phyloP scores from a whole-genome alignment of 2,888 invertebrate genomes.

The Macrosoma leucophasiata region DNA sequence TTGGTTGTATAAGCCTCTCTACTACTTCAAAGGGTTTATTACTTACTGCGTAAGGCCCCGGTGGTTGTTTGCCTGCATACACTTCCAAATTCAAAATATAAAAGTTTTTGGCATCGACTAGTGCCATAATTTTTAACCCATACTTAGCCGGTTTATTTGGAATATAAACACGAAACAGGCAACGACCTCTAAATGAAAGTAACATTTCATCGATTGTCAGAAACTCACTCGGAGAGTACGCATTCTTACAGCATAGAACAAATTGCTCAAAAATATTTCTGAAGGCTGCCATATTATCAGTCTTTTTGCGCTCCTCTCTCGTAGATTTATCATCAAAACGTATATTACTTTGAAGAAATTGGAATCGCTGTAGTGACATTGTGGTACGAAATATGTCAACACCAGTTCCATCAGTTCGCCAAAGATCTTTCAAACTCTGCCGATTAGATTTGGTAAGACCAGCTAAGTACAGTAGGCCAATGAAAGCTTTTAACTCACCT shows the following conservation, averaged over 20 bases:
- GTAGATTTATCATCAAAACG: slow-evolving; percentile 18
- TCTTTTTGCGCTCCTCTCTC: slow-evolving; percentile 11
- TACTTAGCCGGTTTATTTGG: slow-evolving; percentile 25
- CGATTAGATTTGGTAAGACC: slow-evolving; percentile 17
- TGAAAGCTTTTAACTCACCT: slow-evolving; percentile 11
- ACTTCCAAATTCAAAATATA: slow-evolving; percentile 19
- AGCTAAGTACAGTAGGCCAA: slow-evolving; percentile 22
- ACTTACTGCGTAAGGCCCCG: too few relatives aligned
- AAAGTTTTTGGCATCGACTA: slow-evolving; percentile 23
- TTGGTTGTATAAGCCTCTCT: slow-evolving; percentile 12
- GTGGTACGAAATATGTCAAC: slow-evolving; percentile 17
- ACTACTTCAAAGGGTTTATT: too few relatives aligned
- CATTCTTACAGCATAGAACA: slow-evolving; percentile 14
- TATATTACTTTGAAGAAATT: slow-evolving; percentile 16
- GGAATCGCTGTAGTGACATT: slow-evolving; percentile 13
- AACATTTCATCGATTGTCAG: slow-evolving; percentile 21
- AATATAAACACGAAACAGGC: slow-evolving; percentile 18
- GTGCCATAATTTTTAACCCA: slow-evolving; percentile 23
- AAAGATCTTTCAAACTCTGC: slow-evolving; percentile 14
- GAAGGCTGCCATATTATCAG: slow-evolving; percentile 13
- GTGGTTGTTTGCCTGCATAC: slow-evolving; percentile 19
- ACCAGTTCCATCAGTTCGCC: slow-evolving; percentile 19
- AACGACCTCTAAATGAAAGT: slow-evolving; percentile 20
- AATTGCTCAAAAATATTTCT: slow-evolving; percentile 7
- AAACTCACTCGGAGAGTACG: slow-evolving; percentile 17